Evolutionary conservation across 2,797 vertebrate species (phyloP), one percentile per base, ranked within the genome.

Genomic region (Eulemur mongoz): DNA sequence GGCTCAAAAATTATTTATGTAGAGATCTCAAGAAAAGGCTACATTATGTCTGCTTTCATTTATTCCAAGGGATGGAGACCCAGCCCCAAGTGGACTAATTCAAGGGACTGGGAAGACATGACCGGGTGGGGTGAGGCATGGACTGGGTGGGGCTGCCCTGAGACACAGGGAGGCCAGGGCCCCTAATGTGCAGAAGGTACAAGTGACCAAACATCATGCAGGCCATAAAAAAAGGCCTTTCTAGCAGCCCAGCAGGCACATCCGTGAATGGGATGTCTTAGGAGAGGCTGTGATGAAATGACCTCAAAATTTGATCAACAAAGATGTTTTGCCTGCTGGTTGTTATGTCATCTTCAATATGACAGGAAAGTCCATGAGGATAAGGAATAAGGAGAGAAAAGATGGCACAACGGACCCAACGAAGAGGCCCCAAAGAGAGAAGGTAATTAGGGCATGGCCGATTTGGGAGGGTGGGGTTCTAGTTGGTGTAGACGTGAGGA

Each of bases 271-370:
- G 63, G 45, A 38, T 38, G 92, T 54, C 84, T 87, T 80, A 73
- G 85, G 88, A 90, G 91, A 85, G 40, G 84, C 73, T 61, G 85
- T 61, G 38, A 96, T 75, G 67, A 88, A 88, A 93, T 91, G 96
- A 92, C 32, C 63, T 95, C 92, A 93, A 73, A 92, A 84, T 59
- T 72, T 40, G 61, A 0, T 18, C 45, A 70, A 93, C 78, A 72
- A 85, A 93, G 88, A 27, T 54, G 57, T 78, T 70, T 85, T 90
- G 67, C 87, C 79, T 82, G 48, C 45, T 63, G 40, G 38, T 40
- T 50, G 52, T 90, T 32, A 50, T 10, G 35, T 70, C 88, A 86
- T 88, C 17, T 43, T 87, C 22, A 59, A 73, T 11, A 8, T 6
- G 70, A 90, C 20, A 32, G 48, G n/a, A 67, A 73, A 38, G 40